A percentile compares a stretch with the other conserved stretches of the same genome.
These are phyloP conservation scores for Cardiocondyla obscurior DNA, from an alignment of 1,140 invertebrate genomes.

Conservation along the genomic window DNA sequence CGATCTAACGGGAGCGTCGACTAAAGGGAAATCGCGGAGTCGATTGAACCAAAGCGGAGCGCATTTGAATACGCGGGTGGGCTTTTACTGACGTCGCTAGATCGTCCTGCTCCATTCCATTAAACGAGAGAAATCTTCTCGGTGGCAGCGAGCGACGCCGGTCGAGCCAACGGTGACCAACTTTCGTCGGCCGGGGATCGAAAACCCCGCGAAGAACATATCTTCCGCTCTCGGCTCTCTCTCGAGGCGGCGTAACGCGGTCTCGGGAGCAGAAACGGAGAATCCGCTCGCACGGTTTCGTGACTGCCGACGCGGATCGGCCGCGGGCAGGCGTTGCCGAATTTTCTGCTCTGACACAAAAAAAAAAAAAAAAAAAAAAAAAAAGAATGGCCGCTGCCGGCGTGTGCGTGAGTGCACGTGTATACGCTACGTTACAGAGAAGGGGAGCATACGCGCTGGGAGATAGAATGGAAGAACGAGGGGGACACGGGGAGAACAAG, in stretches of 20 bases:
- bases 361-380: conserved; percentile 64
- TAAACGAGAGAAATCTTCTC: conserved; percentile 59
- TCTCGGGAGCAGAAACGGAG: not conserved
- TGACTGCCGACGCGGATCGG: conserved; percentile 11
- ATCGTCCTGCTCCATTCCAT: conserved; percentile 50
- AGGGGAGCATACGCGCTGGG: not conserved
- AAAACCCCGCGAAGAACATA: conserved; percentile 24
- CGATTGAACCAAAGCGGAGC: not conserved
- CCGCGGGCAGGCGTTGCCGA: conserved; percentile 51
- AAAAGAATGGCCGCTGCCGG: conserved; percentile 49
- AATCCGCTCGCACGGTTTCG: conserved; percentile 12
- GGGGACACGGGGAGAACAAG: conserved; percentile 5
- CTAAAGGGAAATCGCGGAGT: not conserved
- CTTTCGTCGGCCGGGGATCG: conserved; percentile 50
- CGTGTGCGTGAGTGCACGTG: not conserved
- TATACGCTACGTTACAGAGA: not conserved
- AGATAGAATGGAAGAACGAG: conserved; percentile 4
- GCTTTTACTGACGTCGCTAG: conserved; percentile 43
- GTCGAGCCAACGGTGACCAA: conserved; percentile 37
- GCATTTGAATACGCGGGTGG: conserved; percentile 10
- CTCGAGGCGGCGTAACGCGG: not conserved
- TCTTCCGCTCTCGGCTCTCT: not conserved
- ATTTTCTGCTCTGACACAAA: conserved; percentile 47
- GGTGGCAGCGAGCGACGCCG: not conserved
- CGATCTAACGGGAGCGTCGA: conserved; percentile 32